Evolutionary conservation across 2,113 vertebrate species (phyloP).

Genomic region (Anolis carolinensis): DNA sequence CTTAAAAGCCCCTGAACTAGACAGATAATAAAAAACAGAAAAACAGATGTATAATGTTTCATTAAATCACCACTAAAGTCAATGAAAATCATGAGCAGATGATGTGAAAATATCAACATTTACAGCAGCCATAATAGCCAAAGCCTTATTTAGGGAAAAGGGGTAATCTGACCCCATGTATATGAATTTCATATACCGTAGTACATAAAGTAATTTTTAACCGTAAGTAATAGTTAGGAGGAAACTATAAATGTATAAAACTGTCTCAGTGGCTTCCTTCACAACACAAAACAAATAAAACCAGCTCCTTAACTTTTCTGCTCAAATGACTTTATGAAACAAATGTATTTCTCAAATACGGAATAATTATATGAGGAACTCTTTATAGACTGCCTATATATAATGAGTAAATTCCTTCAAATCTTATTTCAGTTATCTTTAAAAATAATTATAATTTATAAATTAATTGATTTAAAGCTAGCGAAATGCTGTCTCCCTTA

Average conservation of each 20-base stretch:
- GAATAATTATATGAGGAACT: background rate
- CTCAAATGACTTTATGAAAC: background rate
- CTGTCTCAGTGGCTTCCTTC: background rate
- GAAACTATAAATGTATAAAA: background rate
- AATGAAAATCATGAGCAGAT: background rate
- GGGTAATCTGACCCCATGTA: background rate
- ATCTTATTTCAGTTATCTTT: background rate
- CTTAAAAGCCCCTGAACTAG: too few species aligned
- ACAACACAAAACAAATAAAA: slow-evolving; percentile 1
- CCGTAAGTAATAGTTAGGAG: too few species aligned
- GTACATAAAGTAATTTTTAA: background rate
- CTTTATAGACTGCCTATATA: background rate
- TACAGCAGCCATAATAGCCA: background rate
- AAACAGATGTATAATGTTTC: background rate
- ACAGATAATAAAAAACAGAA: background rate
- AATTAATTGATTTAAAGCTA: background rate
- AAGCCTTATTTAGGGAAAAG: background rate
- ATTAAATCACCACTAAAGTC: background rate
- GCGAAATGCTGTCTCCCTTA: slow-evolving; percentile 58
- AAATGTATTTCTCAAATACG: background rate
- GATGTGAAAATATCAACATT: background rate
- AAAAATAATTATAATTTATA: too few species aligned
- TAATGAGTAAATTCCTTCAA: background rate
- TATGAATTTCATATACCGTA: background rate
- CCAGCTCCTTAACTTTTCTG: background rate